Evolutionary conservation across 1,140 invertebrate genomes (phyloP).

Genomic region (Leguminivora glycinivorella): DNA sequence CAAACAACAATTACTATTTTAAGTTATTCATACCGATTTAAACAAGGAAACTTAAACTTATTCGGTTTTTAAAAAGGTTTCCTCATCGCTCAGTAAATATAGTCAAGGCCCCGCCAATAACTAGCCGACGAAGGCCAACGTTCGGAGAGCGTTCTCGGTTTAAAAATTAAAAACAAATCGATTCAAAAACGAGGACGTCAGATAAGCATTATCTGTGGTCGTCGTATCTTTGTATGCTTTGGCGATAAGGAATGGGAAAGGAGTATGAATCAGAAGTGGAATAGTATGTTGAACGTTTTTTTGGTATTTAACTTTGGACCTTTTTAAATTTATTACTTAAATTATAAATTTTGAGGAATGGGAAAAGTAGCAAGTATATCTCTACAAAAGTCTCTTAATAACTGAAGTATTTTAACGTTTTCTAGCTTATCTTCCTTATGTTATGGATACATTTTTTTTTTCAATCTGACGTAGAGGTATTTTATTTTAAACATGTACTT

Average conservation of each 20-base stretch:
- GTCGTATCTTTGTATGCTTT: conserved; percentile 26
- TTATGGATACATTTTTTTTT: too few relatives aligned
- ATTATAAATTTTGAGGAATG: too few relatives aligned
- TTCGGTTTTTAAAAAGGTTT: conserved; percentile 13
- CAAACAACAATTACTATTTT: conserved; percentile 7
- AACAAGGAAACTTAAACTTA: conserved; percentile 9
- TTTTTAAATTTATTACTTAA: too few relatives aligned
- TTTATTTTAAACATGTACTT: too few relatives aligned
- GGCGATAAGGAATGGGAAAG: conserved; percentile 24
- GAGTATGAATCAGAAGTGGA: conserved; percentile 22
- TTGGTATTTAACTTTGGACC: neutral
- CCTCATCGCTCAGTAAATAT: conserved; percentile 15
- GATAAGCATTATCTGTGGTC: conserved; percentile 27
- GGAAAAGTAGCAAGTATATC: too few relatives aligned
- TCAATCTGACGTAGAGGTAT: too few relatives aligned
- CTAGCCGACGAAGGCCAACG: conserved; percentile 13
- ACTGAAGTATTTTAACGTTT: too few relatives aligned
- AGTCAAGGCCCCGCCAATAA: conserved; percentile 26
- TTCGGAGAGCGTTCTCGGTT: conserved; percentile 11
- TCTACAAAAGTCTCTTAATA: too few relatives aligned
- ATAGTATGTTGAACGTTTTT: neutral
- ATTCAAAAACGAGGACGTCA: conserved; percentile 23
- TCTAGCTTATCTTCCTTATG: too few relatives aligned
- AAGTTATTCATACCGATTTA: neutral
- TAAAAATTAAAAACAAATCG: conserved; percentile 27